Base-by-base conservation (phyloP, 1,140 invertebrate genomes). In the Drosophila micromelanica region DNA sequence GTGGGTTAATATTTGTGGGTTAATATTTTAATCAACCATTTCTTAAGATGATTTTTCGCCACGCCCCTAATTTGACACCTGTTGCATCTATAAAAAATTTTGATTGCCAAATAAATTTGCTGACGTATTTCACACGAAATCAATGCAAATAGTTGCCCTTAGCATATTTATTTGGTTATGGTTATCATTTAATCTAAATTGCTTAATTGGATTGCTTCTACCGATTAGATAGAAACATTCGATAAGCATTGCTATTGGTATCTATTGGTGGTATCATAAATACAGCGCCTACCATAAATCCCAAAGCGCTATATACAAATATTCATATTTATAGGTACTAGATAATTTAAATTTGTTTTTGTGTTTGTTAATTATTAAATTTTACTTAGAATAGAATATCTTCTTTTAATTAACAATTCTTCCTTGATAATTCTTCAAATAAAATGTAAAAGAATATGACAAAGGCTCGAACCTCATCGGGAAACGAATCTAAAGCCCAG, bases 151-250 rank as follows among this genome's bases (percentile, higher is more conserved):
- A 71, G 45, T 71, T 72, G 37, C 20, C 9, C 9, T n/a, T 61
- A 38, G 57, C 61, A 65, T 55, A 43, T 78, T 38, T 67, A 72
- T 72, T 65, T 68, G 57, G 57, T 59, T 46, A 46, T 48, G 27
- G 37, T 46, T 73, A 56, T 62, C 55, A 42, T 56, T 51, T 74
- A 60, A 73, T 70, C 70, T 78, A 70, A 73, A 74, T 74, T 67
- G 45, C 42, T 11, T 64, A 64, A 74, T 60, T 75, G 38, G 48
- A 71, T 60, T 61, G 30, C 43, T n/a, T 13, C 27, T 48, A 74
- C 40, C 38, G 57, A 74, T 70, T 55, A 69, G 56, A 80, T 74
- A 73, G 43, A 40, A 45, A 9, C 46, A 60, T 17, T n/a, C n/a
- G 45, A 56, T 72, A 40, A 42, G 12, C 17, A 37, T 17, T 46